Evolutionary conservation across 2,888 invertebrate genomes (phyloP).

Genomic region (Caenorhabditis panamensis): DNA sequence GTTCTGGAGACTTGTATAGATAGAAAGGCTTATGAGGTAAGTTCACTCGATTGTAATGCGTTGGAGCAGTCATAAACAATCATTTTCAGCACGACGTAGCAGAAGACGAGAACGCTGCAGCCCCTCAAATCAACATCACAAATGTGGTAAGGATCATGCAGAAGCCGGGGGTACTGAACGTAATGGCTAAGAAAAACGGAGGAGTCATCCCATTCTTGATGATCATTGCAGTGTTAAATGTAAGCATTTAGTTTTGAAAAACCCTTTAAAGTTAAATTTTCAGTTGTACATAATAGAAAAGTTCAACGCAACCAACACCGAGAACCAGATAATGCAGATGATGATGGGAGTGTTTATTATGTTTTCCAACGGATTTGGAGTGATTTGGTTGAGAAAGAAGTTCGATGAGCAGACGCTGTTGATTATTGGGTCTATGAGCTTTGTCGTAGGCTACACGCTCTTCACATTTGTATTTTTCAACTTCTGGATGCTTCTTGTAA

Average conservation of each 20-base stretch:
- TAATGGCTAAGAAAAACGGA: constrained; percentile 70
- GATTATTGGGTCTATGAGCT: constrained; percentile 63
- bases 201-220: constrained; percentile 68
- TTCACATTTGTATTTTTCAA: constrained; percentile 66
- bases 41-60: not conserved
- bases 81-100: constrained; percentile 37
- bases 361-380: constrained; percentile 74
- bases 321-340: constrained; percentile 70
- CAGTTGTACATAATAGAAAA: constrained; percentile 75
- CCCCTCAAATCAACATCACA: constrained; percentile 46
- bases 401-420: constrained; percentile 72
- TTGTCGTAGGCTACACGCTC: constrained; percentile 63
- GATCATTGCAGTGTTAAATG: constrained; percentile 69
- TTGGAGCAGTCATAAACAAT: not conserved
- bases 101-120: constrained; percentile 27
- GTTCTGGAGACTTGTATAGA: constrained; percentile 64
- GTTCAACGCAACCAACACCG: constrained; percentile 67
- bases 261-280: no score
- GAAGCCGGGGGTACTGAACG: constrained; percentile 67
- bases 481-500: constrained; percentile 69
- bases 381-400: constrained; percentile 69
- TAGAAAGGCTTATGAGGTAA: constrained; percentile 59
- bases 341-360: constrained; percentile 71
- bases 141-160: constrained; percentile 64
- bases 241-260: constrained; percentile 36